These are phyloP conservation scores for Datnioides undecimradiatus DNA, from an alignment of 2,113 vertebrate species.

Conservation along the genomic window DNA sequence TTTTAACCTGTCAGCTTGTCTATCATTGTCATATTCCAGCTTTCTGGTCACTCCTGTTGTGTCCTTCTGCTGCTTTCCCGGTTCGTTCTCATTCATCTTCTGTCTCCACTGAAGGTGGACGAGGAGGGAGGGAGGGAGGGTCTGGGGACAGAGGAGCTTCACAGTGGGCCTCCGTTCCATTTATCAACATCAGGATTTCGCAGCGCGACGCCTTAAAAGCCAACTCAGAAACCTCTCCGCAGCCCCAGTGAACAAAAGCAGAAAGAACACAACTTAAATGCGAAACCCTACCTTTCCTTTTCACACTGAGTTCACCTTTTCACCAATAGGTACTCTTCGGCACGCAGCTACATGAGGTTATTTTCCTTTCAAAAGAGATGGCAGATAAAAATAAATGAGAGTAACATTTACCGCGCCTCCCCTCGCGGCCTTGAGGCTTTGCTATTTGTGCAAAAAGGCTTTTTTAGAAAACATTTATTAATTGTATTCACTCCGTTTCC, in stretches of 20 bases:
- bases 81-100: conserved; percentile 64
- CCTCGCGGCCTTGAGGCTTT: conserved; percentile 44
- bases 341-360: conserved; percentile 35
- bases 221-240: conserved; percentile 52
- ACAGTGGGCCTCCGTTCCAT: conserved; percentile 70
- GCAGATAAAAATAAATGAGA: conserved; percentile 57
- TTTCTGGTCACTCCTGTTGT: conserved; percentile 54
- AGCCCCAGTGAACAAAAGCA: conserved; percentile 56
- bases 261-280: conserved; percentile 48
- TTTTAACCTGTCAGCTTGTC: conserved; percentile 15
- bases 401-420: conserved; percentile 39
- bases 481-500: conserved; percentile 35
- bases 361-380: conserved; percentile 51
- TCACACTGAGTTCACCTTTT: conserved; percentile 66
- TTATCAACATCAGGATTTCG: conserved; percentile 70
- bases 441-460: conserved; percentile 40
- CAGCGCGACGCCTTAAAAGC: conserved; percentile 67
- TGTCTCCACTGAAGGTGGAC: conserved; percentile 57
- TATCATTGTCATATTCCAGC: conserved; percentile 21
- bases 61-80: conserved; percentile 43
- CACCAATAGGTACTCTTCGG: conserved; percentile 40
- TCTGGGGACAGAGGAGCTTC: conserved; percentile 57
- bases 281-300: conserved; percentile 48
- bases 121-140: conserved; percentile 10
- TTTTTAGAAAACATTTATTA: conserved; percentile 36